Evolutionary conservation across 2,888 invertebrate species (phyloP), one percentile per base, ranked within the genome.

Genomic region (Empis stercorea): DNA sequence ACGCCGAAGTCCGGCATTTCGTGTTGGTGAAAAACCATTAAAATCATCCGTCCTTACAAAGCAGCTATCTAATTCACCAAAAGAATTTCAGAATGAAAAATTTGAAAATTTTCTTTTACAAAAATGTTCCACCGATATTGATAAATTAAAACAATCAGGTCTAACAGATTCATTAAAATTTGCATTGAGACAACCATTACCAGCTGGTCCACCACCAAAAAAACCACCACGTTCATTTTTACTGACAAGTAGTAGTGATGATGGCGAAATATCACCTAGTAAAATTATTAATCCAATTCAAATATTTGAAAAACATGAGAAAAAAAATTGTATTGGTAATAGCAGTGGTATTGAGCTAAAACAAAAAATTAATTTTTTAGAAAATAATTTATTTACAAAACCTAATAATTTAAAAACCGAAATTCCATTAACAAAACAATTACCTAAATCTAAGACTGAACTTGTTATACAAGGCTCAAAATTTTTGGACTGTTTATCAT

Each of bases 171-270:
- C 79, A 2, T 64, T 83, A 32, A 79, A 78, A 59, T 75, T 76
- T 51, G 81, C 80, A 15, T 64, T 83, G 40, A 78, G 77, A 59
- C 76, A 80, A 54, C 83, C 83, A 0, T 58, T 84, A 43, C 84
- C 84, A 0, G 51, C 65, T 4, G 84, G 83, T 0, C 83, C 84
- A 6, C 82, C 85, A 1, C 86, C 85, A 0, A 79, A 79, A 57
- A 85, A 86, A 61, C 85, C 86, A 2, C 86, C 85, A 0, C 65
- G 85, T 52, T 76, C 75, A 1, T 80, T 82, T 56, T 7, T n/a
- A 10, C 4, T 4, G 2, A 27, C 23, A 7, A 40, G 23, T 27
- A 68, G 70, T 34, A 58, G 58, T 39, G 54, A 60, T 11, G 53
- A 53, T 37, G 40, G 52, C 44, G 45, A 38, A 30, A 34, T 37